Evolutionary conservation across 2,888 invertebrate species (phyloP).

Genomic region (Uloborus plumipes): DNA sequence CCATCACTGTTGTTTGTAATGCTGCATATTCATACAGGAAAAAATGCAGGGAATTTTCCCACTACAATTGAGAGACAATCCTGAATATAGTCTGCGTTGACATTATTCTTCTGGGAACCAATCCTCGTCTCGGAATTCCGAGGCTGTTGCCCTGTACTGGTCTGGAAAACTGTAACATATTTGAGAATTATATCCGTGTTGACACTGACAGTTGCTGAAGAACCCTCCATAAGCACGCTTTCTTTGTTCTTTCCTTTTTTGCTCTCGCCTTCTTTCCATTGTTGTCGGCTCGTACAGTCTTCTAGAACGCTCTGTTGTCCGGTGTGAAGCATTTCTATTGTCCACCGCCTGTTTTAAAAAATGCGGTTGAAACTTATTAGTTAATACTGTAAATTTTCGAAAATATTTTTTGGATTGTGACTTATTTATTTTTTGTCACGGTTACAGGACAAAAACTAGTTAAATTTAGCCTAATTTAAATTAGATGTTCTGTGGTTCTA

Average conservation of each 20-base stretch:
- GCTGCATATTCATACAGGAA: too few relatives aligned
- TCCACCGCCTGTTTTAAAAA: conserved; percentile 40
- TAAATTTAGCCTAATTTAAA: too few relatives aligned
- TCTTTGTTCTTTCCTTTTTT: conserved; percentile 14
- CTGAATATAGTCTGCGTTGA: too few relatives aligned
- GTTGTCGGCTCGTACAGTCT: background rate
- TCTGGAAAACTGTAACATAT: conserved; percentile 51
- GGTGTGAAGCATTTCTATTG: conserved; percentile 19
- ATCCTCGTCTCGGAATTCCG: conserved; percentile 26
- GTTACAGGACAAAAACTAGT: too few relatives aligned
- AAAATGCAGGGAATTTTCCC: too few relatives aligned
- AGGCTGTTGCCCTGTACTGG: background rate
- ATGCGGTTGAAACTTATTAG: background rate
- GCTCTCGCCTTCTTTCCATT: background rate
- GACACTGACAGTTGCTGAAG: conserved; percentile 52
- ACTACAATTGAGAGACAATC: too few relatives aligned
- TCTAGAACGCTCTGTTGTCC: conserved; percentile 18
- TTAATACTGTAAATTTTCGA: background rate
- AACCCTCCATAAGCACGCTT: conserved; percentile 34
- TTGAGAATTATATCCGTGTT: conserved; percentile 50
- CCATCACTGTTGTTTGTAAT: too few relatives aligned
- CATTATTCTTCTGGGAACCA: conserved; percentile 51
- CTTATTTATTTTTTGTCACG: too few relatives aligned
- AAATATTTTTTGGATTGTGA: too few relatives aligned
- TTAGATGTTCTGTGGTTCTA: too few relatives aligned